Conservation (phyloP, 1,140 invertebrate genomes). For the Littorina saxatilis region DNA sequence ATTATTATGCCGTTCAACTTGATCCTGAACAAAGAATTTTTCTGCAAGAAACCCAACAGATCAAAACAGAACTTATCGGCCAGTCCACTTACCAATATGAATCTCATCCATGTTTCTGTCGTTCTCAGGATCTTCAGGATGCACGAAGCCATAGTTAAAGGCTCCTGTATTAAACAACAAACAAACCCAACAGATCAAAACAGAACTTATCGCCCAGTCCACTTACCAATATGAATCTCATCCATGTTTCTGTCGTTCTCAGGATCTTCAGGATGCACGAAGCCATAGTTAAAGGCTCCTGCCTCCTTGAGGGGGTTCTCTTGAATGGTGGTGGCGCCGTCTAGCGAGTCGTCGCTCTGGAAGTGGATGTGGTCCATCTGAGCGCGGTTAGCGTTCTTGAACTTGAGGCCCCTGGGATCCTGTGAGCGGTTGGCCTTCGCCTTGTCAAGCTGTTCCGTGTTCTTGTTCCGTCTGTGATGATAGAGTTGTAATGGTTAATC, state of each 20-base stretch:
- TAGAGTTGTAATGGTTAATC: no score
- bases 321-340: conserved; percentile 47
- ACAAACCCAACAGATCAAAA: no score
- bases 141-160: conserved; percentile 40
- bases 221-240: conserved; percentile 54
- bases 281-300: conserved; percentile 42
- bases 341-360: conserved; percentile 40
- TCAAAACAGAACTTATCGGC: no score
- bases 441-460: conserved; percentile 49
- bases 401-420: conserved; percentile 50
- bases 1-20: no score
- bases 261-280: conserved; percentile 26
- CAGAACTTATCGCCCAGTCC: no score
- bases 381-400: conserved; percentile 38
- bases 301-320: conserved; percentile 46
- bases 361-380: conserved; percentile 45
- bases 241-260: conserved; percentile 42
- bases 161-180: conserved; percentile 20
- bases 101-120: conserved; percentile 51
- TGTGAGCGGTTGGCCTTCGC: conserved; percentile 48
- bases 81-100: conserved; percentile 45
- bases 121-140: conserved; percentile 28
- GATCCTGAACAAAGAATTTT: no score
- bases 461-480: conserved; percentile 40
- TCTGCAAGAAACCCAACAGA: no score